Conservation (phyloP, 2,888 invertebrate species). For the Adelphocoris suturalis region DNA sequence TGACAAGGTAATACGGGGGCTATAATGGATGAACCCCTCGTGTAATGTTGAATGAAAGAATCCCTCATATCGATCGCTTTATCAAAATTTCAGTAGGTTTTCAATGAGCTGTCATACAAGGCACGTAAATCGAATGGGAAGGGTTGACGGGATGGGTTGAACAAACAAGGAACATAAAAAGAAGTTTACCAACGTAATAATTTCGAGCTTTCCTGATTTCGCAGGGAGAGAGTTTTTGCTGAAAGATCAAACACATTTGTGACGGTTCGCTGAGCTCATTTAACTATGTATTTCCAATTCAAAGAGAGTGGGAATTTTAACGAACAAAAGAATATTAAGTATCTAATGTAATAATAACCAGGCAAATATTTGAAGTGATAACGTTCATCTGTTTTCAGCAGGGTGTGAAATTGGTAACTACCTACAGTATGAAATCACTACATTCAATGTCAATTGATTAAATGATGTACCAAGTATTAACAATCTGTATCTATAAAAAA, state of each 20-base stretch:
- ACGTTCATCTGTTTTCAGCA: no score
- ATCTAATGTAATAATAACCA: neutral
- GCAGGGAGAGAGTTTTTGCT: neutral
- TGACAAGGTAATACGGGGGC: slow-evolving; percentile 63
- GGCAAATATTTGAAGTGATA: no score
- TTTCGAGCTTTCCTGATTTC: slow-evolving; percentile 8
- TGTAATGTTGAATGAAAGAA: slow-evolving; percentile 62
- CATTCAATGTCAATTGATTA: no score
- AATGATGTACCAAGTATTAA: no score
- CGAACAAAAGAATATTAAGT: slow-evolving; percentile 18
- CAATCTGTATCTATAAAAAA: no score
- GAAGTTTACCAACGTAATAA: neutral
- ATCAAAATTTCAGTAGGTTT: slow-evolving; percentile 56
- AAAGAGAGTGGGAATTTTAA: neutral
- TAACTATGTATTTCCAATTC: neutral
- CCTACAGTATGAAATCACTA: no score
- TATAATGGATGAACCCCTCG: slow-evolving; percentile 57
- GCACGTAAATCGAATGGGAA: slow-evolving; percentile 34
- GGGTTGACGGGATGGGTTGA: slow-evolving; percentile 13
- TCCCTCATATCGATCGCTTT: slow-evolving; percentile 51
- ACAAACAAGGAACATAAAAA: slow-evolving; percentile 33
- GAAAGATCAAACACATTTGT: slow-evolving; percentile 37
- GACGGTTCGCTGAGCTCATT: slow-evolving; percentile 10
- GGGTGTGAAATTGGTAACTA: no score
- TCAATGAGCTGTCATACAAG: slow-evolving; percentile 43